These are phyloP conservation scores for Aphidoletes aphidimyza DNA, from an alignment of 2,888 invertebrate genomes.

Conservation along the genomic window DNA sequence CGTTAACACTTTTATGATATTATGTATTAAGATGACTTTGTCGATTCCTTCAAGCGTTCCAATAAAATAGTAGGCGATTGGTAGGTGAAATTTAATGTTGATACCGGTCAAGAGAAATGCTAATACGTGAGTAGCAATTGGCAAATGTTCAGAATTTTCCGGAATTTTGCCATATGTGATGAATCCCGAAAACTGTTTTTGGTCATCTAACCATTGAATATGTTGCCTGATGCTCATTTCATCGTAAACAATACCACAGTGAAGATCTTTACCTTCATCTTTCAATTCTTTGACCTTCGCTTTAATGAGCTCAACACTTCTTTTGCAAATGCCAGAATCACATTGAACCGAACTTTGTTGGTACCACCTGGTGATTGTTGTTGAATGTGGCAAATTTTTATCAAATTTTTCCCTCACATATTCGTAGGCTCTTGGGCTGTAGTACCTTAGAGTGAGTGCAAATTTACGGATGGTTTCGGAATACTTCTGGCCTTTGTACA, in stretches of 20 bases:
- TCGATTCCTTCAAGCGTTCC: not conserved
- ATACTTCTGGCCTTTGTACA: not conserved
- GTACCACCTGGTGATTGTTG: not conserved
- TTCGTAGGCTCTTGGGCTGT: not conserved
- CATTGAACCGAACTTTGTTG: not conserved
- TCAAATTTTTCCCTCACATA: not conserved
- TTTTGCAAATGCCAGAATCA: not conserved
- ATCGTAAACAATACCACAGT: not conserved
- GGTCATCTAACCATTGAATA: not conserved
- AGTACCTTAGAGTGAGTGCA: not conserved
- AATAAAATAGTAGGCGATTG: not conserved
- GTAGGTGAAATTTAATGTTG: not conserved
- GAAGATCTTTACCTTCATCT: not conserved
- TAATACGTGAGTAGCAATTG: not conserved
- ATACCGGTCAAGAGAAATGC: not conserved
- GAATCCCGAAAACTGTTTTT: not conserved
- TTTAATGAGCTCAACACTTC: not conserved
- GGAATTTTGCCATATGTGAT: not conserved
- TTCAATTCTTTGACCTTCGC: not conserved
- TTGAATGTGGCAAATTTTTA: not conserved
- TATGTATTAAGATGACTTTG: not conserved
- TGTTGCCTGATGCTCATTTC: not conserved
- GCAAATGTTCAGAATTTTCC: not conserved
- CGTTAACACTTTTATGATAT: not conserved
- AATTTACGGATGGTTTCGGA: not conserved